phyloP scores from a whole-genome alignment of 2,113 vertebrate species.

The Sinocyclocheilus anophthalmus region DNA sequence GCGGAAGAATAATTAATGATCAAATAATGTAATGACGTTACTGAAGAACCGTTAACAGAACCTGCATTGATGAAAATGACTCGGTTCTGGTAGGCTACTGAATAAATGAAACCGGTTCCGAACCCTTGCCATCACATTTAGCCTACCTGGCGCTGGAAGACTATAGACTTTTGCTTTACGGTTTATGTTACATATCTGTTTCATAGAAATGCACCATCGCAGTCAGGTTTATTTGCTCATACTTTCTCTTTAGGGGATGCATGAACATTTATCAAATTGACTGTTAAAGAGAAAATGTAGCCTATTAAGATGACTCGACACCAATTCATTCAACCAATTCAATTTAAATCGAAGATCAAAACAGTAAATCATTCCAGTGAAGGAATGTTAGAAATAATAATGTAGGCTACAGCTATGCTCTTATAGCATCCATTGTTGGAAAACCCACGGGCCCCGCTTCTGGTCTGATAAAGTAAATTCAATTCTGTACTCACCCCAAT shows the following conservation, averaged over 20 bases:
- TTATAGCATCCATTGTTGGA: background rate
- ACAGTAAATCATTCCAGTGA: background rate
- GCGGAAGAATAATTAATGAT: background rate
- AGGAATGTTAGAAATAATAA: background rate
- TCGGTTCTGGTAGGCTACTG: background rate
- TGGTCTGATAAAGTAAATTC: constrained; percentile 3
- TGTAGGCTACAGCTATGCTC: background rate
- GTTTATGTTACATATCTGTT: background rate
- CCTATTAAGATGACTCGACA: background rate
- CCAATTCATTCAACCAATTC: background rate
- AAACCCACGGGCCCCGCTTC: background rate
- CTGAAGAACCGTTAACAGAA: background rate
- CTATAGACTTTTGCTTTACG: background rate
- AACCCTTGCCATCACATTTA: constrained; percentile 42
- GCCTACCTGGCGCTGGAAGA: constrained; percentile 16
- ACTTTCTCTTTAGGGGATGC: background rate
- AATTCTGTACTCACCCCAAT: constrained; percentile 21
- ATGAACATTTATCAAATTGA: background rate
- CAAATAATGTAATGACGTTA: background rate
- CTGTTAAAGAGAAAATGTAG: background rate
- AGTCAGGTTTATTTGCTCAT: background rate
- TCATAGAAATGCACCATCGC: background rate
- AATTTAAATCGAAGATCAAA: background rate
- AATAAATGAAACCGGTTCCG: background rate
- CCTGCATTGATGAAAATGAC: background rate